Evolutionary conservation across 64 coral and sea anemone species (phyloP), one percentile per base, ranked within the genome.

Genomic region (Pachyseris speciosa): DNA sequence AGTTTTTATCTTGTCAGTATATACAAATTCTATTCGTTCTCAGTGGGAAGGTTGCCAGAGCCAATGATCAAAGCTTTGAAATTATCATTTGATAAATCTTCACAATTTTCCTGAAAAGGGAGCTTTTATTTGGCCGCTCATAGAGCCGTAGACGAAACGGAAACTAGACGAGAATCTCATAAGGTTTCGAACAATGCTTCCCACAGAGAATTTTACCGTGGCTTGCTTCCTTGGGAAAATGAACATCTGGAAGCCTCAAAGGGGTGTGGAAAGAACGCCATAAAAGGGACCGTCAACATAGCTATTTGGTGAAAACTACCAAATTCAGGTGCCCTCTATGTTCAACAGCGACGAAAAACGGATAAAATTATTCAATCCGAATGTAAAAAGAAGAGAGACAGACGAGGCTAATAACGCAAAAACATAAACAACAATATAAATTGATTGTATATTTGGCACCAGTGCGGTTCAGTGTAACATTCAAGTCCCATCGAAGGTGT

Each of bases 201-300:
- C 77, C 53, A 55, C 77, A 60, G 77, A 53, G 61, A 58, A 81
- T 61, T 11, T 59, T 61, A n/a, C 19, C 4, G 51, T 39, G 77
- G 32, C 61, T 61, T 80, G 38, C 50, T 81, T 61, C 77, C 77
- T 53, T 81, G 77, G 77, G 77, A 81, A 81, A 61, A 81, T 9
- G 51, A 81, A 81, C 77, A 81, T 81, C 77, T 81, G 77, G 77
- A 81, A 12, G 13, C 5, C 29, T 15, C 34, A 57, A 79, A 36
- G 51, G 77, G 77, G 77, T 81, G 52, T 22, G 33, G 53, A 38
- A 39, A 20, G 20, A 34, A 25, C 32, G 53, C 52, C 52, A 61
- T 81, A 61, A 55, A 70, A 81, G 51, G 55, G 77, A 40, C 77
- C 77, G 47, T 40, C 34, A 9, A 19, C 34, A 39, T 40, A 7